Evolutionary conservation across 1,140 invertebrate species (phyloP).

Genomic region (Campodea augens): DNA sequence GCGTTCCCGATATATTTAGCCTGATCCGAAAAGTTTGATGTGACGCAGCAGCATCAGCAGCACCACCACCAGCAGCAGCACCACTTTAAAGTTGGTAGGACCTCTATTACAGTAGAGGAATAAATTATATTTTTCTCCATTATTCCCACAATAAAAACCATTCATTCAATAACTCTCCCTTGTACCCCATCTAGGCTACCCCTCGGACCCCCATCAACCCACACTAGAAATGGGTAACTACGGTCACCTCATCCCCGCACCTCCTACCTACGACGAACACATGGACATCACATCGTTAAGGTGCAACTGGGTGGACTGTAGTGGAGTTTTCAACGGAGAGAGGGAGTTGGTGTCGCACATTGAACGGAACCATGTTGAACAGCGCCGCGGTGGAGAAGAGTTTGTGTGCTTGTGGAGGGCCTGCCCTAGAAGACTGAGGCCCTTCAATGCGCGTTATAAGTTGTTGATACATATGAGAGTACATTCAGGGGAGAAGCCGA

Average conservation of each 20-base stretch:
- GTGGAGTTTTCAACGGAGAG: slow-evolving; percentile 52
- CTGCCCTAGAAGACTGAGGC: slow-evolving; percentile 60
- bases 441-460: slow-evolving; percentile 93
- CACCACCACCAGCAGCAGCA: no score
- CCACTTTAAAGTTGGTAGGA: no score
- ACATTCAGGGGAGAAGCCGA: slow-evolving; percentile 88
- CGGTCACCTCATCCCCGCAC: background rate
- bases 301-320: slow-evolving; percentile 75
- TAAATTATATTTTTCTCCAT: no score
- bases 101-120: no score
- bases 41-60: no score
- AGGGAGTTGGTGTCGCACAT: slow-evolving; percentile 71
- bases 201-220: no score
- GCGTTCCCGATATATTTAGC: no score
- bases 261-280: background rate
- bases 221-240: no score
- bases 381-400: slow-evolving; percentile 43
- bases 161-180: no score
- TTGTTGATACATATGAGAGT: slow-evolving; percentile 90
- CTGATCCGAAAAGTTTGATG: no score
- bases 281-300: slow-evolving; percentile 19
- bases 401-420: slow-evolving; percentile 83
- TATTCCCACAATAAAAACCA: no score
- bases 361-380: slow-evolving; percentile 59
- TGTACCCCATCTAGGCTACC: no score